phyloP scores from a whole-genome alignment of 2,888 invertebrate genomes.

The Busseola fusca region DNA sequence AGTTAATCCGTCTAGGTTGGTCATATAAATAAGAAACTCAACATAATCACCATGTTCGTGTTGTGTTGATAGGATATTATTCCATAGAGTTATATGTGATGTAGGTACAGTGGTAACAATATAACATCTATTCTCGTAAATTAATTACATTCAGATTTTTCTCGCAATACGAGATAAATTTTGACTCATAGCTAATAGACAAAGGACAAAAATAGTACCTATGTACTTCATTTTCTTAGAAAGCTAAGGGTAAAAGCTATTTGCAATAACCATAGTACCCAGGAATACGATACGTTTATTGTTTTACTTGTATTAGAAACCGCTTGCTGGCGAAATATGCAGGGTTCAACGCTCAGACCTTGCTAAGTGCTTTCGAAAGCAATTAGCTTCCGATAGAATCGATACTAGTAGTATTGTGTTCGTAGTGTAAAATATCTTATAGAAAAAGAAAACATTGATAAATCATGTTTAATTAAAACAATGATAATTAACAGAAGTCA shows the following conservation, averaged over 20 bases:
- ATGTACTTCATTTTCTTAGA: slow-evolving; percentile 1
- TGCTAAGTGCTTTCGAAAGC: slow-evolving; percentile 37
- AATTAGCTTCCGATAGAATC: slow-evolving; percentile 27
- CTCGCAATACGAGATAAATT: background rate
- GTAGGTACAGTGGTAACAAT: slow-evolving; percentile 28
- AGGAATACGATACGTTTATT: slow-evolving; percentile 19
- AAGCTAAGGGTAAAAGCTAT: slow-evolving; percentile 18
- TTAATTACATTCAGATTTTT: slow-evolving; percentile 25
- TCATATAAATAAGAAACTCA: slow-evolving; percentile 51
- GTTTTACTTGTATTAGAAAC: slow-evolving; percentile 33
- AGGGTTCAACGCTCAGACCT: slow-evolving; percentile 13
- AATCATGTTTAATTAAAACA: background rate
- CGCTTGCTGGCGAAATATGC: slow-evolving; percentile 26
- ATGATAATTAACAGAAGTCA: slow-evolving; percentile 17
- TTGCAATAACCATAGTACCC: slow-evolving; percentile 3
- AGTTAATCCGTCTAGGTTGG: slow-evolving; percentile 51
- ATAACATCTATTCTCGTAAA: slow-evolving; percentile 20
- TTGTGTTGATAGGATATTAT: slow-evolving; percentile 53
- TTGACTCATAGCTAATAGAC: background rate
- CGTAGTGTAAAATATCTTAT: slow-evolving; percentile 8
- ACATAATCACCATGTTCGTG: slow-evolving; percentile 49
- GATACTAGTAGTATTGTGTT: slow-evolving; percentile 16
- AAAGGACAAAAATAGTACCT: background rate
- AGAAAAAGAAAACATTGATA: background rate
- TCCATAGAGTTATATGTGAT: slow-evolving; percentile 40